A percentile compares a stretch with the other conserved stretches of the same genome.
These are phyloP conservation scores for Stichodactyla helianthus DNA, from an alignment of 64 coral and sea anemone species.

Conservation along the genomic window DNA sequence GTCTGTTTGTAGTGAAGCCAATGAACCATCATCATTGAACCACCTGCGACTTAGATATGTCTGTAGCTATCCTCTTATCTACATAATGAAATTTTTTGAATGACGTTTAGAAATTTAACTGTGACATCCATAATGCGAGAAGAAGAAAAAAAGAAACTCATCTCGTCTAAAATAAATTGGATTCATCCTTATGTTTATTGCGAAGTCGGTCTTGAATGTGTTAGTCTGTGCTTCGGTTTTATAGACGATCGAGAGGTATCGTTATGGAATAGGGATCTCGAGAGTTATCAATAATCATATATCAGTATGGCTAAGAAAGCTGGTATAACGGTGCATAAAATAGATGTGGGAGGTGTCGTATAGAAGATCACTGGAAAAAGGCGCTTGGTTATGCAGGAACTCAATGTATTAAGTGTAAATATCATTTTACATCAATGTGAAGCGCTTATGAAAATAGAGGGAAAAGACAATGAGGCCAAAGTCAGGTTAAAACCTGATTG, in stretches of 20 bases:
- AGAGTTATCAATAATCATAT: neutral
- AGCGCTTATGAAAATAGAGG: neutral
- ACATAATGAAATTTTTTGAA: slow-evolving; percentile 3
- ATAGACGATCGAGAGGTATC: neutral
- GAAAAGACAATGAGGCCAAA: neutral
- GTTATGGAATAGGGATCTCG: neutral
- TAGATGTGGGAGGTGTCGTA: neutral
- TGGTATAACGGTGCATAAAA: neutral
- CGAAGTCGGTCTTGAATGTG: neutral
- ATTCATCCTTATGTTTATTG: neutral
- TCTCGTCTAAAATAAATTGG: neutral
- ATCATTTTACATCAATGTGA: neutral
- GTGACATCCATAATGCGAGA: neutral
- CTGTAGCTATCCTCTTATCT: neutral
- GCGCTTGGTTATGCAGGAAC: neutral
- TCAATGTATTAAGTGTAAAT: neutral
- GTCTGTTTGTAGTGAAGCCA: neutral
- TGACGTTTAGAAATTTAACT: neutral
- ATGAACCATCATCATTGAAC: neutral
- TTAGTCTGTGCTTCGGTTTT: neutral
- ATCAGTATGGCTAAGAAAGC: neutral
- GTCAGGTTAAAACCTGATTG: neutral
- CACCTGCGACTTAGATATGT: neutral
- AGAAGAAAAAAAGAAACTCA: neutral
- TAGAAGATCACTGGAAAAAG: neutral